These are phyloP conservation scores for Phalanger gymnotis DNA, from an alignment of 2,797 vertebrate genomes.

Conservation along the genomic window DNA sequence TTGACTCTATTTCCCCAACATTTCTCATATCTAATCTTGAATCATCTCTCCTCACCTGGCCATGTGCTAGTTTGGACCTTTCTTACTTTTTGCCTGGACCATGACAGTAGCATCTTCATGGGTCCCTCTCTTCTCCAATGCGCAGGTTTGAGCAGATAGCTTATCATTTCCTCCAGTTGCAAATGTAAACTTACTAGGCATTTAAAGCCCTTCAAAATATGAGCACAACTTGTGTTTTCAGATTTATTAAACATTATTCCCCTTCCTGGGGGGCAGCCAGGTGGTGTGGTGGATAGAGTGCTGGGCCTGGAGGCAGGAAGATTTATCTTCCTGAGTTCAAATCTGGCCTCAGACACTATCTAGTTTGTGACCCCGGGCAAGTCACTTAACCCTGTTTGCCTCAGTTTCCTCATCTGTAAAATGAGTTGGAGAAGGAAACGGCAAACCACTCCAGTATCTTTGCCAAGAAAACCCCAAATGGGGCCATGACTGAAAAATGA, in stretches of 20 bases:
- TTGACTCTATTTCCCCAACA: too few relatives aligned
- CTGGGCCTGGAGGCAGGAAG: too few relatives aligned
- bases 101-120: not conserved
- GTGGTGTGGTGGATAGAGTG: too few relatives aligned
- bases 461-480: too few relatives aligned
- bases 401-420: not conserved
- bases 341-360: not conserved
- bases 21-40: too few relatives aligned
- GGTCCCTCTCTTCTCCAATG: not conserved
- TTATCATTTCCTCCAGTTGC: not conserved
- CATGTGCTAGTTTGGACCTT: too few relatives aligned
- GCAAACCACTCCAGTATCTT: not conserved
- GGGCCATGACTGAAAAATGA: not conserved
- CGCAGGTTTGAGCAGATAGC: not conserved
- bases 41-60: too few relatives aligned
- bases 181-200: not conserved
- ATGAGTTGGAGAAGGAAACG: not conserved
- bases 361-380: not conserved
- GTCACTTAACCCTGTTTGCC: not conserved
- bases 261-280: not conserved
- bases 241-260: not conserved
- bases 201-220: not conserved
- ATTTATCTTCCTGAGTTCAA: not conserved
- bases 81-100: too few relatives aligned
- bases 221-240: not conserved